Evolutionary conservation across 2,888 invertebrate species (phyloP).

Genomic region (Troides oblongomaculatus): DNA sequence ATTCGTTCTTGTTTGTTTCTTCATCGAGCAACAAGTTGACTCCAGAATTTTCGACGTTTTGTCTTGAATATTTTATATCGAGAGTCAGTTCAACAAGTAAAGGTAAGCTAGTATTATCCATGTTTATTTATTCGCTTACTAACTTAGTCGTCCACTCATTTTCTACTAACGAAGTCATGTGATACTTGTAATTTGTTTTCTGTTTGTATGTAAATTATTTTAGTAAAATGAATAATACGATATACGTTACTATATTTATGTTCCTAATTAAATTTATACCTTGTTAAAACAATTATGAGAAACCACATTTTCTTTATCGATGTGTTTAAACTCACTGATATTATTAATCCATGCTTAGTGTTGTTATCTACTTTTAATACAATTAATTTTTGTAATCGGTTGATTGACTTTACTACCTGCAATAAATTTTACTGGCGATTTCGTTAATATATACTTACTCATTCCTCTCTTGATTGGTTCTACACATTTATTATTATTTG

Average conservation of each 20-base stretch:
- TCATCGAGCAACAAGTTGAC: constrained; percentile 18
- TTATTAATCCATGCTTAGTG: background rate
- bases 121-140: constrained; percentile 21
- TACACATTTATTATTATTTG: background rate
- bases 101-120: background rate
- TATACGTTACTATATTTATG: background rate
- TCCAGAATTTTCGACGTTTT: constrained; percentile 3
- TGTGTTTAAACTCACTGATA: background rate
- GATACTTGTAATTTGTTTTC: constrained; percentile 21
- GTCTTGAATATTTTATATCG: background rate
- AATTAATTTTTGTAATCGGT: background rate
- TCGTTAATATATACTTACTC: background rate
- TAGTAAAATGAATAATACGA: background rate
- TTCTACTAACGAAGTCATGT: constrained; percentile 28
- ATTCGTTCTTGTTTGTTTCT: constrained; percentile 26
- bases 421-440: background rate
- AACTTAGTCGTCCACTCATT: constrained; percentile 32
- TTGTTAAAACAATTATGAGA: too few relatives aligned
- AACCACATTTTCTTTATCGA: background rate
- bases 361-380: background rate
- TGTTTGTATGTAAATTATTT: background rate
- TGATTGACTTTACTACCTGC: background rate
- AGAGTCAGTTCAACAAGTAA: background rate
- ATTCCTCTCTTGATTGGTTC: background rate
- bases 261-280: too few relatives aligned